Percentiles rank a stretch among this genome's conserved stretches.
phyloP scores from a whole-genome alignment of 2,113 vertebrate genomes.

The Acrocephalus kingi region DNA sequence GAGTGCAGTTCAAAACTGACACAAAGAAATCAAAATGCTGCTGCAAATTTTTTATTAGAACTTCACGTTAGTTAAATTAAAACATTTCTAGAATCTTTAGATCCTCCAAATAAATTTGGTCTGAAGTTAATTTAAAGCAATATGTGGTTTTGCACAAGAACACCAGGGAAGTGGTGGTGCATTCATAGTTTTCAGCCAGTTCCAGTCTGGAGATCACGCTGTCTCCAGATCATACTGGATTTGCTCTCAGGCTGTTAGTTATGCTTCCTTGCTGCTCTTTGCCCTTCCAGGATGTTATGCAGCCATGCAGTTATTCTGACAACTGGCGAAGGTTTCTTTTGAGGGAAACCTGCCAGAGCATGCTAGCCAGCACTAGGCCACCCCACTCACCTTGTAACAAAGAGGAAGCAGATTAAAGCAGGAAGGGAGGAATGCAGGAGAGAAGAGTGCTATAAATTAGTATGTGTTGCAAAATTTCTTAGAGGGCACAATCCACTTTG shows the following conservation, averaged over 20 bases:
- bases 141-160: neutral
- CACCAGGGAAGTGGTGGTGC: neutral
- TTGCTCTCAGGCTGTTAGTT: neutral
- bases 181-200: neutral
- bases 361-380: neutral
- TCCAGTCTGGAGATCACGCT: neutral
- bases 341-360: neutral
- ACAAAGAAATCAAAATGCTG: neutral
- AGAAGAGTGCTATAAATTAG: neutral
- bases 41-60: neutral
- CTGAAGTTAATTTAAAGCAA: neutral
- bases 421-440: accelerated
- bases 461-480: neutral
- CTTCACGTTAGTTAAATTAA: neutral
- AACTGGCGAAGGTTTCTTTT: neutral
- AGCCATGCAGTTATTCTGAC: neutral
- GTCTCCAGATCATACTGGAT: neutral
- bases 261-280: neutral
- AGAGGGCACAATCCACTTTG: no score
- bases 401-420: neutral
- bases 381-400: neutral
- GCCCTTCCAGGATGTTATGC: neutral
- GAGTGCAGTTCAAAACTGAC: neutral
- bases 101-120: neutral
- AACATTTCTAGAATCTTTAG: neutral